Percentiles rank a stretch among this genome's conserved stretches.
These are phyloP conservation scores for Lytechinus pictus DNA, from an alignment of 35 echinoderm and acorn worm genomes.

Conservation along the genomic window DNA sequence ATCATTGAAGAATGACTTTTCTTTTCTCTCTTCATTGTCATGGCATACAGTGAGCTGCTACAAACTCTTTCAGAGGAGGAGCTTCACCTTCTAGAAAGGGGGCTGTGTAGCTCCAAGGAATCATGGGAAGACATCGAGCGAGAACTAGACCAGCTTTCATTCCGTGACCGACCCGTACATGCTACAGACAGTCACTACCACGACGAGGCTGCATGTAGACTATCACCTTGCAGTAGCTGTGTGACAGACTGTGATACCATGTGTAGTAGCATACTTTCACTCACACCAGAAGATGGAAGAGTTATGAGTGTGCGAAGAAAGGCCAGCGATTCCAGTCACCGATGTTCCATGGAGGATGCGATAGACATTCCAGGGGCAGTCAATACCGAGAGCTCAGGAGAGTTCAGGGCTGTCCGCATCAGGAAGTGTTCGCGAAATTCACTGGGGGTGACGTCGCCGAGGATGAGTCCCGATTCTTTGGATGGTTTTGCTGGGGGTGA, in stretches of 20 bases:
- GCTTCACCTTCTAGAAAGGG: slow-evolving; percentile 88
- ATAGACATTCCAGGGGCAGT: slow-evolving; percentile 39
- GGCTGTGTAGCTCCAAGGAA: slow-evolving; percentile 74
- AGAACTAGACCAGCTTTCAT: slow-evolving; percentile 68
- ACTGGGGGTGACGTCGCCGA: neutral
- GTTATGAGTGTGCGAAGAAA: neutral
- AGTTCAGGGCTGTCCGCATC: slow-evolving; percentile 52
- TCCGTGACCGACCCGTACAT: slow-evolving; percentile 49
- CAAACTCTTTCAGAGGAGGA: slow-evolving; percentile 81
- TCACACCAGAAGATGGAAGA: slow-evolving; percentile 54
- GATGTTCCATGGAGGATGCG: neutral
- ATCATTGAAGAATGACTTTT: neutral
- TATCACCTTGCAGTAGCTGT: slow-evolving; percentile 69
- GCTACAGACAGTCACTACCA: neutral
- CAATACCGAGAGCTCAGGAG: slow-evolving; percentile 50
- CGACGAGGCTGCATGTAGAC: slow-evolving; percentile 30
- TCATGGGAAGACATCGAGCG: slow-evolving; percentile 89
- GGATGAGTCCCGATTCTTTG: slow-evolving; percentile 64
- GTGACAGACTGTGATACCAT: slow-evolving; percentile 71
- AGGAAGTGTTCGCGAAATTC: slow-evolving; percentile 42
- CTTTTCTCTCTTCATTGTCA: neutral
- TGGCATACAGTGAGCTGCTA: slow-evolving; percentile 76
- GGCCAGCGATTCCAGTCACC: slow-evolving; percentile 30
- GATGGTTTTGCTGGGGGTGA: neutral
- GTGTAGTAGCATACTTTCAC: slow-evolving; percentile 70